Evolutionary conservation across 2,113 vertebrate species (phyloP), one percentile per base, ranked within the genome.

Genomic region (Stictonetta naevosa): DNA sequence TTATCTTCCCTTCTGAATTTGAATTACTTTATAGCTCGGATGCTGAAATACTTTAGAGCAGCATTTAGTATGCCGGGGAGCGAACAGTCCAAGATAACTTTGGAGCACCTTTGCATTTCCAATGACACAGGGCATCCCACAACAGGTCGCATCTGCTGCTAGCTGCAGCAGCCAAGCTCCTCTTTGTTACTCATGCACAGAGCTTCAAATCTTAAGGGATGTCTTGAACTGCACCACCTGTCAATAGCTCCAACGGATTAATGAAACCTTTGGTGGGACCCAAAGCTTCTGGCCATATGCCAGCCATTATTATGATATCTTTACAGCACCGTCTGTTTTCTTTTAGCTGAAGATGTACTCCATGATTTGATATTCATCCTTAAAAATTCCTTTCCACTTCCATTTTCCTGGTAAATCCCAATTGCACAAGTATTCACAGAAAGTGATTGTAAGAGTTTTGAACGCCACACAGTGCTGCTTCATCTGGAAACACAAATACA

Each of bases 1-100:
- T 97, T 89, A 93, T 93, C 92, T 94, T 89, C 91, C 77, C 89
- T 97, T 89, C 96, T 96, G 93, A 94, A 96, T 96, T 86, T 85
- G 94, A 94, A 94, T 92, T 89, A 94, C 90, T 82, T 91, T 76
- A 82, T 73, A 79, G 88, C 74, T 86, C 74, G 40, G 50, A 79
- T 87, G 78, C 66, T 85, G 80, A 79, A 93, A 93, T 79, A 71
- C 62, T 82, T 94, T 19, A 66, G 74, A 91, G 83, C 84, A 55
- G 71, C 46, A 52, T 80, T 96, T 93, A 91, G 66, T 82, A 95
- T 87, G 66, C 95, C 1, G 12, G 76, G 92, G 56, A 94, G 88
- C 1, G 1, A 95, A 63, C 88, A 82, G 69, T 44, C 69, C 18
- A 1, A 64, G 77, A 78, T 77, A 92, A 85, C 81, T 83, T 94